Conservation (phyloP, 1,140 invertebrate genomes). For the Caenorhabditis brenneri region DNA sequence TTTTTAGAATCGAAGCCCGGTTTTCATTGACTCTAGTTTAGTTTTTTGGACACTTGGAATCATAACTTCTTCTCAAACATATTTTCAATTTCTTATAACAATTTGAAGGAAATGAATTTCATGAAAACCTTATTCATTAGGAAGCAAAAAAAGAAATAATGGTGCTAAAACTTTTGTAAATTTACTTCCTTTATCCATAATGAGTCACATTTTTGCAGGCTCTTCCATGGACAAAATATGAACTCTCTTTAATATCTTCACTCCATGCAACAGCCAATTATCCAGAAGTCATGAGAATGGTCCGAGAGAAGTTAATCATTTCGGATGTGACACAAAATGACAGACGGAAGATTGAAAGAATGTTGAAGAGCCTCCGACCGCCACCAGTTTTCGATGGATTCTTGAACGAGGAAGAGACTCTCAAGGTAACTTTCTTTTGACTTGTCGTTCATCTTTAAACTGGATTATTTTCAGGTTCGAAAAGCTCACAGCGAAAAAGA, state of each 20-base stretch:
- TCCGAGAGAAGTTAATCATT: background rate
- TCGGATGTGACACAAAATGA: background rate
- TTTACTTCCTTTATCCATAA: background rate
- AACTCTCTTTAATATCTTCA: background rate
- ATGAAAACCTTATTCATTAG: too few species aligned
- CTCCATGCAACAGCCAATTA: constrained; percentile 9
- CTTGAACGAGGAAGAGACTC: background rate
- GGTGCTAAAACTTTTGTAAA: too few species aligned
- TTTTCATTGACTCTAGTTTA: too few species aligned
- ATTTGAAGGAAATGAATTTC: too few species aligned
- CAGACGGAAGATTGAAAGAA: constrained; percentile 15
- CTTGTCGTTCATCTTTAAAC: too few species aligned
- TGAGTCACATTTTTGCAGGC: background rate
- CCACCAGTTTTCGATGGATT: constrained; percentile 13
- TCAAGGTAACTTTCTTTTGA: background rate
- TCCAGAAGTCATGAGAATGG: constrained; percentile 12
- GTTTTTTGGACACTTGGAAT: too few species aligned
- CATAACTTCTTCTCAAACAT: too few species aligned
- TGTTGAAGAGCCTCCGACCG: constrained; percentile 22
- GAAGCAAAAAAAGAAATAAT: too few species aligned
- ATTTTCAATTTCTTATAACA: too few species aligned
- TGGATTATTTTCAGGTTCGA: background rate
- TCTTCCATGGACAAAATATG: constrained; percentile 16
- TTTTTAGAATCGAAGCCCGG: background rate
- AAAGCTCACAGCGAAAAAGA: constrained; percentile 11